Conservation (phyloP, 2,797 vertebrate genomes). For the Cirrhinus molitorella region DNA sequence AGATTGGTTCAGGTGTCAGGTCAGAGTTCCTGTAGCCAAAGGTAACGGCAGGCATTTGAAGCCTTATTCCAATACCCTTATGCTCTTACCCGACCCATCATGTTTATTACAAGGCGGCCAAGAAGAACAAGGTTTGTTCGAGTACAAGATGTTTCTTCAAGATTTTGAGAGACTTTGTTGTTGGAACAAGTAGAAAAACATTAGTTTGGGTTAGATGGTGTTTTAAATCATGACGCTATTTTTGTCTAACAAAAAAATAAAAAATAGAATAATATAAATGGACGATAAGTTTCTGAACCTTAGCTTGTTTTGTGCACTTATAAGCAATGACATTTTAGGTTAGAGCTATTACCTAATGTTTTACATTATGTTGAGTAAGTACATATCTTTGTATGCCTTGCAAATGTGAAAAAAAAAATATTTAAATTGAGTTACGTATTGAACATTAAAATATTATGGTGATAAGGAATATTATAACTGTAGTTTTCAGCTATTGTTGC, state of each 20-base stretch:
- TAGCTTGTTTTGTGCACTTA: neutral
- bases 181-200: neutral
- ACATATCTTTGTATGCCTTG: neutral
- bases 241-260: neutral
- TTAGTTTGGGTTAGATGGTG: neutral
- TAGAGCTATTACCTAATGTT: neutral
- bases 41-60: conserved; percentile 69
- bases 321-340: neutral
- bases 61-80: conserved; percentile 62
- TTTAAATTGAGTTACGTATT: neutral
- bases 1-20: conserved; percentile 77
- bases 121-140: conserved; percentile 52
- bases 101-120: conserved; percentile 70
- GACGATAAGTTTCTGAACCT: neutral
- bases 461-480: neutral
- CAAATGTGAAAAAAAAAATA: neutral
- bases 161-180: neutral
- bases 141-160: neutral
- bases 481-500: neutral
- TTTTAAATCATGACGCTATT: neutral
- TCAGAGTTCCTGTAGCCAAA: conserved; percentile 73
- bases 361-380: neutral
- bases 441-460: neutral
- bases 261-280: too few species aligned
- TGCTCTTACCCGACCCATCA: conserved; percentile 66